These are phyloP conservation scores for Macrotis lagotis DNA, from an alignment of 2,113 vertebrate species.

Conservation along the genomic window DNA sequence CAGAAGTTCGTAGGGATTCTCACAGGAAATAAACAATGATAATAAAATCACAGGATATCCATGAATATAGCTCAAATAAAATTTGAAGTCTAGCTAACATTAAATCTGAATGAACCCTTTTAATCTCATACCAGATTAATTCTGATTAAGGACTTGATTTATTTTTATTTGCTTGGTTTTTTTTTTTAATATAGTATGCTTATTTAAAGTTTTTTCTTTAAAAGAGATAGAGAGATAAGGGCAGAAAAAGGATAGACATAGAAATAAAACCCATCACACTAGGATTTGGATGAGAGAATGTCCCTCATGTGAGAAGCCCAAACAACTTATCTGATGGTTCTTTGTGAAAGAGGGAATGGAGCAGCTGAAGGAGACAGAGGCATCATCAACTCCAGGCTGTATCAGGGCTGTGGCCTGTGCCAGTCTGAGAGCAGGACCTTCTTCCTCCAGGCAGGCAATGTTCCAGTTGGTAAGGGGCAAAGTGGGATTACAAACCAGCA, in stretches of 20 bases:
- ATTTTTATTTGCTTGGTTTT: background rate
- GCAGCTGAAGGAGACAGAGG: slow-evolving; percentile 19
- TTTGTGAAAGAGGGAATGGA: slow-evolving; percentile 51
- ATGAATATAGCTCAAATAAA: background rate
- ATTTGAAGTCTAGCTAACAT: background rate
- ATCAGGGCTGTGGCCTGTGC: slow-evolving; percentile 43
- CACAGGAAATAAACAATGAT: background rate
- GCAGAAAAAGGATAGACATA: background rate
- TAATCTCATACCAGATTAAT: background rate
- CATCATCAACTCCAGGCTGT: slow-evolving; percentile 53
- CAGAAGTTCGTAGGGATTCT: background rate
- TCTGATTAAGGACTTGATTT: background rate
- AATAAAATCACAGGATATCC: background rate
- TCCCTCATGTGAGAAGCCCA: slow-evolving; percentile 5
- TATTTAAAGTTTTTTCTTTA: slow-evolving; percentile 1
- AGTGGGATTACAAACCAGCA: slow-evolving; percentile 64
- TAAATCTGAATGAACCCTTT: background rate
- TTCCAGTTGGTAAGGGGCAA: slow-evolving; percentile 74
- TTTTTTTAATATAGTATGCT: background rate
- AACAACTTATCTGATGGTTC: background rate
- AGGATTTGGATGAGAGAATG: background rate
- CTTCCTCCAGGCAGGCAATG: slow-evolving; percentile 54
- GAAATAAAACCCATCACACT: background rate
- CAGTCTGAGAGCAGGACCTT: slow-evolving; percentile 60
- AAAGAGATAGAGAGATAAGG: background rate